A percentile compares a stretch with the other conserved stretches of the same genome.
phyloP scores from a whole-genome alignment of 2,113 vertebrate genomes.

The Prinia subflava region DNA sequence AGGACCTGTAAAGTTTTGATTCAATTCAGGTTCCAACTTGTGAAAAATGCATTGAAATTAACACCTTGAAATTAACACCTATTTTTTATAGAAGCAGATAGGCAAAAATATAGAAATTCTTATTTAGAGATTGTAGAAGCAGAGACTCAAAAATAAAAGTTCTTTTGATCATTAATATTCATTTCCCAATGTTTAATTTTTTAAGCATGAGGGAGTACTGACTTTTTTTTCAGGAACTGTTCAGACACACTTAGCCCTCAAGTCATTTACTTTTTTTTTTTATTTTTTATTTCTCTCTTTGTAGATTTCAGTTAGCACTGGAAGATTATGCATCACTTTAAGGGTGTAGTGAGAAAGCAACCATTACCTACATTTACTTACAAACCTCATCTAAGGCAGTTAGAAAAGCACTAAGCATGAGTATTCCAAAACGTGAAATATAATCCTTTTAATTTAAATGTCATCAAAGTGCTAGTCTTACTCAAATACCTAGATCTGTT shows the following conservation, averaged over 20 bases:
- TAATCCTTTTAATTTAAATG: conserved; percentile 7
- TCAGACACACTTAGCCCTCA: conserved; percentile 5
- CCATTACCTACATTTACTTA: conserved; percentile 23
- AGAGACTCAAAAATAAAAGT: conserved; percentile 8
- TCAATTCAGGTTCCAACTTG: neutral
- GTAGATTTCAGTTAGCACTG: conserved; percentile 21
- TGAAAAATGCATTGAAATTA: neutral
- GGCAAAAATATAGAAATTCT: neutral
- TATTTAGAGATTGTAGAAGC: neutral
- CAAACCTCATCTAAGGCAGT: neutral
- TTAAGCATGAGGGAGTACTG: conserved; percentile 31
- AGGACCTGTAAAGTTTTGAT: neutral
- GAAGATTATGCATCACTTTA: neutral
- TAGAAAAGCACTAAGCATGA: neutral
- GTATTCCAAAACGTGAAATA: neutral
- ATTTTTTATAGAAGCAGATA: neutral
- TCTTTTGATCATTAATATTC: conserved; percentile 49
- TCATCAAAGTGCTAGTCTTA: neutral
- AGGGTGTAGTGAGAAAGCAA: neutral
- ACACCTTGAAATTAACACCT: too few species aligned
- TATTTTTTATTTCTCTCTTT: neutral
- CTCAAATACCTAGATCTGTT: neutral
- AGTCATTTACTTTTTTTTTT: neutral
- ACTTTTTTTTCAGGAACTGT: neutral
- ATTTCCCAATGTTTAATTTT: conserved; percentile 45